These are phyloP conservation scores for Macrotrachela quadricornifera DNA, from an alignment of 1,140 invertebrate species.

Conservation along the genomic window DNA sequence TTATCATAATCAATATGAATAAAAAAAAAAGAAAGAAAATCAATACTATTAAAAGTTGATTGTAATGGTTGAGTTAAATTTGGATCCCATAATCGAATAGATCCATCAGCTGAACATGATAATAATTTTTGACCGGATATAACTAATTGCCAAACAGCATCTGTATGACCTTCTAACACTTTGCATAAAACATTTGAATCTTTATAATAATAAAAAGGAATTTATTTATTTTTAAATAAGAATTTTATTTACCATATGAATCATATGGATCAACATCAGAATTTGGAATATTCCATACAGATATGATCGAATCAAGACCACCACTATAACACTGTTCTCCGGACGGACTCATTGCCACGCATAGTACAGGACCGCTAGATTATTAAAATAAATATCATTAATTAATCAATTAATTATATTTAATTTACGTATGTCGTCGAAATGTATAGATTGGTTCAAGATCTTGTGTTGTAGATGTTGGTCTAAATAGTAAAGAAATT, in stretches of 20 bases:
- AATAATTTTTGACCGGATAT: constrained; percentile 53
- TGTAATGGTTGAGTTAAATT: too few species aligned
- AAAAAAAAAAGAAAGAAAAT: constrained; percentile 21
- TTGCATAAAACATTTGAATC: constrained; percentile 65
- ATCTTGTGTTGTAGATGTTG: neutral
- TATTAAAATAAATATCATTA: too few species aligned
- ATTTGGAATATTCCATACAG: constrained; percentile 83
- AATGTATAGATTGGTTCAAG: constrained; percentile 6
- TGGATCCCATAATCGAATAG: constrained; percentile 74
- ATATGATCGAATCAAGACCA: constrained; percentile 70
- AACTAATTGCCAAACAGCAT: constrained; percentile 84
- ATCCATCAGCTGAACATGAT: constrained; percentile 79
- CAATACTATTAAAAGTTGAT: constrained; percentile 12
- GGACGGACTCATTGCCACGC: constrained; percentile 65
- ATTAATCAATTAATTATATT: too few species aligned
- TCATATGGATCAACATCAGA: constrained; percentile 90
- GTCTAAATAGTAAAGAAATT: neutral
- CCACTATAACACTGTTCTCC: constrained; percentile 85
- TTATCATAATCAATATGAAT: constrained; percentile 24
- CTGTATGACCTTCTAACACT: constrained; percentile 63
- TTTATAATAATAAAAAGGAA: neutral
- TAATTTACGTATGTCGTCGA: neutral
- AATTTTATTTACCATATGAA: constrained; percentile 47
- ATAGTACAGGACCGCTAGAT: constrained; percentile 55
- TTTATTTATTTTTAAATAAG: too few species aligned